Base-by-base conservation (phyloP, 2,113 vertebrate genomes). In the Centrocercus urophasianus region DNA sequence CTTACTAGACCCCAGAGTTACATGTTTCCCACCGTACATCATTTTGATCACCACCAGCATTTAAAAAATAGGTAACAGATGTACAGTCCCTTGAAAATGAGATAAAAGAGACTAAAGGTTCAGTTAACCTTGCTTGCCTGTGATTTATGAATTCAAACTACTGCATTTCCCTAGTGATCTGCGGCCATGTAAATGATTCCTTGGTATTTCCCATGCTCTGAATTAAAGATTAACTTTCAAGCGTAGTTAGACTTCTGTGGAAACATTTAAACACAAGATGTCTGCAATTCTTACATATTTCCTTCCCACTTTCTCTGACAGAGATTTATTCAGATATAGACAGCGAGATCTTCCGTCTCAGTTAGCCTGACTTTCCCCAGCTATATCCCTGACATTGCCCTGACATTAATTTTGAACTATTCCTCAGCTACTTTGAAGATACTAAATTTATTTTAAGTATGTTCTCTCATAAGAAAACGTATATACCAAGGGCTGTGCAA, bases 201-300 rank as follows among this genome's bases (percentile, higher is more conserved):
- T 83, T 24, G 28, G 63, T 80, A 88, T 93, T 95, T 95, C 90
- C 71, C 82, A 73, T 70, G 72, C 86, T 95, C 90, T 93, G 83
- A 96, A 89, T 93, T 86, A 92, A 88, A 82, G 77, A 93, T 89
- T 94, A 95, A 75, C 80, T 84, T 96, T 84, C 81, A 90, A 87
- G 66, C 54, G 78, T 4, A 2, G 42, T 94, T 91, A 90, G 52
- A 69, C 48, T 67, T 95, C 40, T 84, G 48, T 73, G 54, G 88
- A 96, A 92, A 87, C 73, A 79, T 43, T 92, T 61, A 90, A 96
- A 93, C 63, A 83, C 0, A 2, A 93, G 25, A 71, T 1, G 2
- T 42, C 66, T 19, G 71, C 14, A 66, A 21, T 94, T 95, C 78
- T 93, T 90, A 65, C 59, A 27, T 88, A 88, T 74, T 93, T 95